Conservation (phyloP, 1,140 invertebrate species). For the Heliconius hermathena region DNA sequence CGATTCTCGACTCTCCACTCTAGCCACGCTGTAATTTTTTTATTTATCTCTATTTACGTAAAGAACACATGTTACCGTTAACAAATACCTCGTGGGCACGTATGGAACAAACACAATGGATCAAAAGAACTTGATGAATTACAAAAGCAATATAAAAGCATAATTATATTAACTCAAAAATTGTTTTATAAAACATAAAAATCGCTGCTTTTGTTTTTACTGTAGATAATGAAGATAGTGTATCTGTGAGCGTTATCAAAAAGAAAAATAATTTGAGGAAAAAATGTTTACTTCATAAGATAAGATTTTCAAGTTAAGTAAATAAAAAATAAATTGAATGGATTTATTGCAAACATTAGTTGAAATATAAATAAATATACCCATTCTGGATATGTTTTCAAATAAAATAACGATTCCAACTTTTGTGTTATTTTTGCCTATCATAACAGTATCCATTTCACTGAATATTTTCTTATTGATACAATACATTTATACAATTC, state of each 20-base stretch:
- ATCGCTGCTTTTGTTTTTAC: not conserved
- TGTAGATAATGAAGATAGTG: not conserved
- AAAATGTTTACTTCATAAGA: not conserved
- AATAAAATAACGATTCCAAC: too few relatives aligned
- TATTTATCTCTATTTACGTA: not conserved
- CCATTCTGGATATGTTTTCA: too few relatives aligned
- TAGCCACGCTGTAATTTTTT: not conserved
- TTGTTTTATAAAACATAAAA: not conserved
- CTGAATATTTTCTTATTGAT: not conserved
- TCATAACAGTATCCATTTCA: not conserved
- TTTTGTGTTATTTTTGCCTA: not conserved
- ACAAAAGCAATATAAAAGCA: not conserved
- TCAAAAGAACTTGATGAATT: slow-evolving; percentile 13
- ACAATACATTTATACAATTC: not conserved
- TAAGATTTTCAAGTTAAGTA: too few relatives aligned
- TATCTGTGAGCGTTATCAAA: not conserved
- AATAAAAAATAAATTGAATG: too few relatives aligned
- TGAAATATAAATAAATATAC: too few relatives aligned
- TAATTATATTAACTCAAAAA: not conserved
- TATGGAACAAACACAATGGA: slow-evolving; percentile 15
- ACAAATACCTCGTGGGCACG: slow-evolving; percentile 35
- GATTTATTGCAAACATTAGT: too few relatives aligned
- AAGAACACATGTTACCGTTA: slow-evolving; percentile 2
- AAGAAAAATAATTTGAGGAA: not conserved
- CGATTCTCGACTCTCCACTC: not conserved